Evolutionary conservation across 2,888 invertebrate species (phyloP).

Genomic region (Dryomyza anilis): DNA sequence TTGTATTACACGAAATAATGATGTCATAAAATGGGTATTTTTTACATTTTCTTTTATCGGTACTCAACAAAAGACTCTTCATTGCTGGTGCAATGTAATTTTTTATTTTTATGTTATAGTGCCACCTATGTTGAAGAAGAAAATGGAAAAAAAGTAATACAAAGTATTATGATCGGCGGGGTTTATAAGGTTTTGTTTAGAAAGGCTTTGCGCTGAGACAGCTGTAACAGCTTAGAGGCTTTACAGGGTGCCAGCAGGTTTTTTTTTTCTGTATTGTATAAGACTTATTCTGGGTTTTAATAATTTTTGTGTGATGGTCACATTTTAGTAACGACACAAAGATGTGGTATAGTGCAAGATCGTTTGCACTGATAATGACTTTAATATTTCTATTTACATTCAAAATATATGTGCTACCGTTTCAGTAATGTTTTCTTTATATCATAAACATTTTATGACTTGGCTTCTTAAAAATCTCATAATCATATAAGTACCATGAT

Average conservation of each 20-base stretch:
- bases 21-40: conserved; percentile 7
- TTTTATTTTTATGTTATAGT: no score
- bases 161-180: not conserved
- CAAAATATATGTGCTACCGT: no score
- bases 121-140: not conserved
- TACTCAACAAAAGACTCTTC: not conserved
- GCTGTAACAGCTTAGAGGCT: not conserved
- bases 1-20: not conserved
- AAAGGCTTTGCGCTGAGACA: not conserved
- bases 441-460: not conserved
- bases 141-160: not conserved
- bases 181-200: not conserved
- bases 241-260: not conserved
- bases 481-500: not conserved
- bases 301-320: not conserved
- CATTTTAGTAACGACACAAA: not conserved
- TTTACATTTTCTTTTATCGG: not conserved
- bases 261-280: not conserved
- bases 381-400: not conserved
- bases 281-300: not conserved
- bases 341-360: not conserved
- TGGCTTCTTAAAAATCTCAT: not conserved
- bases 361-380: not conserved
- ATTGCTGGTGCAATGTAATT: not conserved
- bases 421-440: no score